Evolutionary conservation across 2,113 vertebrate species (phyloP), one percentile per base, ranked within the genome.

Genomic region (Corythoichthys intestinalis): DNA sequence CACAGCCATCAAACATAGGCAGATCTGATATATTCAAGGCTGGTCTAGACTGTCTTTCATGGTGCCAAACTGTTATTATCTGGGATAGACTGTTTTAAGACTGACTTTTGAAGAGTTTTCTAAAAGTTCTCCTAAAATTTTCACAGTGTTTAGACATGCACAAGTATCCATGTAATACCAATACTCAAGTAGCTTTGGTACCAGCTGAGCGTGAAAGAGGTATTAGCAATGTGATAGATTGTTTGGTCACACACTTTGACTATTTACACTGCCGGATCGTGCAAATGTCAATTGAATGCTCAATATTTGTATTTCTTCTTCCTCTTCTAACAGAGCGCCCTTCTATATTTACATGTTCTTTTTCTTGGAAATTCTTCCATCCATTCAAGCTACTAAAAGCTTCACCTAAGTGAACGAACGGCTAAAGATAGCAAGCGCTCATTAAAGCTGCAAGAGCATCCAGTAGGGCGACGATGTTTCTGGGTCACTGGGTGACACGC

Each of bases 361-460:
- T 11, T 38, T 38, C 35, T 52, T 50, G 14, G 64, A 20, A 53
- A 63, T 63, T 47, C 44, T 34, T 15, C 11, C 61, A 63, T 34
- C 61, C 44, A 34, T 62, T 62, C 60, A 12, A 44, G 17, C 41
- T 11, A 15, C 60, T 62, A 62, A 62, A 62, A 62, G 60, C n/a
- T 44, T 44, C 60, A 12, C 61, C 28, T 63, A 46, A 47, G 39
- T 44, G 39, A 20, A 44, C n/a, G 44, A 47, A 28, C 10, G 20
- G 61, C 61, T 63, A 63, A 63, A 48, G 41, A 47, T 63, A 63
- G 61, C 44, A 63, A 63, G 28, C 28, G n/a, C 61, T 63, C 61
- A 63, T 63, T 47, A 63, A 63, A 14, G 61, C 41, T 47, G 61
- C 61, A 63, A 20, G 13, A 28, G 37, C 41, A 7, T 34, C n/a